These are phyloP conservation scores for Botia almorhae DNA, from an alignment of 2,797 vertebrate genomes.

Conservation along the genomic window DNA sequence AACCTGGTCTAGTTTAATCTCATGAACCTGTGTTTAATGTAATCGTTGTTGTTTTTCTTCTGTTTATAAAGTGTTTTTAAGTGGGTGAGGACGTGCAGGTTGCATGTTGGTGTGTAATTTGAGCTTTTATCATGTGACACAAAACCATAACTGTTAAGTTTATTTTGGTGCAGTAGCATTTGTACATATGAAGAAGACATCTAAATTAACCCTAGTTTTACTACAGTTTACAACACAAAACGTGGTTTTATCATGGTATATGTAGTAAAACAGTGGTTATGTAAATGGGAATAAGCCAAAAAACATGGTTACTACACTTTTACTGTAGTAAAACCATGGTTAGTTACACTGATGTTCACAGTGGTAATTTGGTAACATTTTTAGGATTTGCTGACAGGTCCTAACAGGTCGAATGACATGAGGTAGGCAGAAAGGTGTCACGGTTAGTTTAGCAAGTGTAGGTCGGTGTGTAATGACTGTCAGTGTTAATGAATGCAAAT, in stretches of 20 bases:
- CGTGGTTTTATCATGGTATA: no score
- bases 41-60: neutral
- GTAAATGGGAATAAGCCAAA: no score
- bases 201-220: neutral
- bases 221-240: no score
- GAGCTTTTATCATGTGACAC: neutral
- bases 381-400: conserved; percentile 22
- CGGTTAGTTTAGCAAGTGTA: neutral
- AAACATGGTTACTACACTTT: no score
- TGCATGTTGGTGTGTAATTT: neutral
- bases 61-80: neutral
- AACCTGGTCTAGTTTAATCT: neutral
- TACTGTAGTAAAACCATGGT: no score
- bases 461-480: conserved; percentile 15
- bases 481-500: conserved; percentile 14
- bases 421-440: conserved; percentile 34
- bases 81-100: neutral
- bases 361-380: conserved; percentile 3
- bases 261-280: no score
- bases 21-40: neutral
- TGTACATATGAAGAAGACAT: conserved; percentile 2
- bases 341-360: neutral
- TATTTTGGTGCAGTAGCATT: neutral
- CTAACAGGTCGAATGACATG: neutral
- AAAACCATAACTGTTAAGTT: neutral